Conservation (phyloP, 2,797 vertebrate genomes). For the Enteromius anoplus region DNA sequence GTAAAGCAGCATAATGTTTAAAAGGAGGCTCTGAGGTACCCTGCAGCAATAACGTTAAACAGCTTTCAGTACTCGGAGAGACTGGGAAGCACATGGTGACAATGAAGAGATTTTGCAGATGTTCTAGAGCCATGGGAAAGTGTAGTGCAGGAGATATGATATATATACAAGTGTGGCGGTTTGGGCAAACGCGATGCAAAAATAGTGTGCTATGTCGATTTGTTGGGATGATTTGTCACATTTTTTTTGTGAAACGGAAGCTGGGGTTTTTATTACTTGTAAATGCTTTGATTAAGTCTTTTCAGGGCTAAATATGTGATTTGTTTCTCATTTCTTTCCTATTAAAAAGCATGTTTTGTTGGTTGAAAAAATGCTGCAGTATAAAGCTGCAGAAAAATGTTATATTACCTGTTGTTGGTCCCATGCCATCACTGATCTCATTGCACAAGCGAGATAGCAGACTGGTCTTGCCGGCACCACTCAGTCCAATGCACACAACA, state of each 20-base stretch:
- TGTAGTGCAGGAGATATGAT: background rate
- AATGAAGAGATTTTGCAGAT: constrained; percentile 47
- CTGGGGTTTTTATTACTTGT: background rate
- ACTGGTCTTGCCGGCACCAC: constrained; percentile 94
- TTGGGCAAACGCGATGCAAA: constrained; percentile 15
- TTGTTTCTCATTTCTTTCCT: background rate
- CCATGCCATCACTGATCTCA: constrained; percentile 85
- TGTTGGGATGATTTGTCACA: constrained; percentile 7
- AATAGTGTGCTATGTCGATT: background rate
- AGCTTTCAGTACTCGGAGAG: constrained; percentile 26
- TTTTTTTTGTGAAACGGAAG: background rate
- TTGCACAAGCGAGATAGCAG: constrained; percentile 92
- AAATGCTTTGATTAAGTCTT: background rate
- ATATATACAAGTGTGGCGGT: constrained; percentile 6
- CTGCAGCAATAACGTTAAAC: constrained; percentile 34
- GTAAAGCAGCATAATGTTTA: constrained; percentile 29
- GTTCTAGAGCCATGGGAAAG: constrained; percentile 32
- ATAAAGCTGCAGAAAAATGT: constrained; percentile 12
- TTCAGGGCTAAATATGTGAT: background rate
- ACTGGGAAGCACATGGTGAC: constrained; percentile 36
- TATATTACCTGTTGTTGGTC: constrained; percentile 91
- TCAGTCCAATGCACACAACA: constrained; percentile 97
- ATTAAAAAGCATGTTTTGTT: background rate
- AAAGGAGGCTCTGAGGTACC: constrained; percentile 32
- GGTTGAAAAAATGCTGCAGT: background rate